These are phyloP conservation scores for Protobothrops flavoviridis DNA, from an alignment of 2,113 vertebrate genomes.

Conservation along the genomic window DNA sequence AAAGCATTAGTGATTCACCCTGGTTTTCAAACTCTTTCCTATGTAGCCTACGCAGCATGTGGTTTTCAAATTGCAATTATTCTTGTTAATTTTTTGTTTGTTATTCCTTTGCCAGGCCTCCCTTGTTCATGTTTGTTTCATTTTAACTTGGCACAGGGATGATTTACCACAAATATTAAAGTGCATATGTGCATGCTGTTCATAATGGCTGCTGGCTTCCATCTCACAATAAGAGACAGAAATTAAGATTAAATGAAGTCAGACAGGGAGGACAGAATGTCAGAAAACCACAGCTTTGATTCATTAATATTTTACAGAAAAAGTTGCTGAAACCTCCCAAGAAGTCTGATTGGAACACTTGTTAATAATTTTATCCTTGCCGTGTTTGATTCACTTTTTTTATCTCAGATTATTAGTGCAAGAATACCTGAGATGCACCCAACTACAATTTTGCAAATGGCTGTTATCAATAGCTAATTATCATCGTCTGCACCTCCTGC, in stretches of 20 bases:
- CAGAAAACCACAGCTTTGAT: slow-evolving; percentile 9
- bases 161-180: slow-evolving; percentile 29
- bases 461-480: background rate
- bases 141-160: slow-evolving; percentile 22
- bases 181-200: slow-evolving; percentile 2
- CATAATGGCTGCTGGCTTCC: slow-evolving; percentile 25
- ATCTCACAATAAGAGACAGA: slow-evolving; percentile 17
- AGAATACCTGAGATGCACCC: background rate
- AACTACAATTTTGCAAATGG: background rate
- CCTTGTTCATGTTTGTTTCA: slow-evolving; percentile 24
- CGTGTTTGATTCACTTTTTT: background rate
- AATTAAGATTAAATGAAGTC: slow-evolving; percentile 21
- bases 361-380: background rate
- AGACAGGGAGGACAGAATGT: slow-evolving; percentile 13
- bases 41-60: background rate
- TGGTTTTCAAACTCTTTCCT: background rate
- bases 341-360: slow-evolving; percentile 31
- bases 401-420: background rate
- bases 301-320: slow-evolving; percentile 29
- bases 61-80: slow-evolving; percentile 18
- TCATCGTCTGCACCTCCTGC: background rate
- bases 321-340: slow-evolving; percentile 29
- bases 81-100: slow-evolving; percentile 30
- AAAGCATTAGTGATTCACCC: background rate
- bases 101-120: background rate